Percentiles rank a stretch among this genome's conserved stretches.
These are phyloP conservation scores for Andrena minutula DNA, from an alignment of 2,888 invertebrate species.

Conservation along the genomic window DNA sequence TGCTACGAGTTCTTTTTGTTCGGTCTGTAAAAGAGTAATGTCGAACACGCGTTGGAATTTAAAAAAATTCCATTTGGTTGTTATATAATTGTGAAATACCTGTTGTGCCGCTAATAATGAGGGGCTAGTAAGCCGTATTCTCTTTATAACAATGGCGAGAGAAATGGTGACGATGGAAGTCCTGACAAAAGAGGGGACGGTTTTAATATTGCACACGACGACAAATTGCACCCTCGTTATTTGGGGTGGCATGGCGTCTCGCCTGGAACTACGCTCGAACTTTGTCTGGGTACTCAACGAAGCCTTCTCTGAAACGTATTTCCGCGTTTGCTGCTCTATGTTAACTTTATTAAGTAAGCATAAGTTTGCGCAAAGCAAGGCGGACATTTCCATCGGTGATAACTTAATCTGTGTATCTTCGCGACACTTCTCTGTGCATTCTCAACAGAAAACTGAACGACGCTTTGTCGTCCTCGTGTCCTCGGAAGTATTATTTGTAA, in stretches of 20 bases:
- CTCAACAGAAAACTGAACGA: not conserved
- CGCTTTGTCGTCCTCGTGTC: not conserved
- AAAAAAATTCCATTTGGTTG: not conserved
- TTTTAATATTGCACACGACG: slow-evolving; percentile 74
- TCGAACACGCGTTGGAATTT: not conserved
- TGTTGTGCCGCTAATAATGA: slow-evolving; percentile 21
- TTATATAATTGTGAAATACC: not conserved
- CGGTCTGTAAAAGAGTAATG: not conserved
- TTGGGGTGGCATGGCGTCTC: slow-evolving; percentile 65
- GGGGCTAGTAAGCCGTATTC: slow-evolving; percentile 37
- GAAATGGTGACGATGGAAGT: slow-evolving; percentile 33
- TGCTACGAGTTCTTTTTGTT: no score
- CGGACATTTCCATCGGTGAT: slow-evolving; percentile 10
- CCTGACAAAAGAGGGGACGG: slow-evolving; percentile 45
- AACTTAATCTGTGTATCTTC: slow-evolving; percentile 32
- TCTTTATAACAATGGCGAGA: slow-evolving; percentile 35
- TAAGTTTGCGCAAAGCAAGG: slow-evolving; percentile 44
- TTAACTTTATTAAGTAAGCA: slow-evolving; percentile 60
- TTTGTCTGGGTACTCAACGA: slow-evolving; percentile 43
- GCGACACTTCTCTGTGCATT: not conserved
- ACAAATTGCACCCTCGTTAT: slow-evolving; percentile 74
- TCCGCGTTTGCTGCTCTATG: slow-evolving; percentile 20
- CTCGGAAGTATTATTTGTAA: no score
- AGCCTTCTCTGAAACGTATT: slow-evolving; percentile 36
- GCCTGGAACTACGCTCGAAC: slow-evolving; percentile 53